Evolutionary conservation across 92 coral and sea anemone genomes (phyloP).

Genomic region (Palythoa caribaeorum): DNA sequence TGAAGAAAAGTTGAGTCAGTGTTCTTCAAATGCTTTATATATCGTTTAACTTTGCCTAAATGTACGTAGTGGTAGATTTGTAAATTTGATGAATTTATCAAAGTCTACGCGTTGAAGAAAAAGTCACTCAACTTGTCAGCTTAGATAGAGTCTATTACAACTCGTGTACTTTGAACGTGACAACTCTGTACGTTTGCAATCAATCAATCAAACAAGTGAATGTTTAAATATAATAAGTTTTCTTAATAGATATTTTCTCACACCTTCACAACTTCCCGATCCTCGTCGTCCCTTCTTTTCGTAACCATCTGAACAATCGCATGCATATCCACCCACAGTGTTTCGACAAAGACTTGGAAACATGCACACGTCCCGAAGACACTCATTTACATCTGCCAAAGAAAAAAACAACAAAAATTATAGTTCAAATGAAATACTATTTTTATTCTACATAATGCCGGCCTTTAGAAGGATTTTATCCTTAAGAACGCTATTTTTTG

Average conservation of each 20-base stretch:
- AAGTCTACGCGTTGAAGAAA: too few relatives aligned
- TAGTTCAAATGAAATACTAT: not conserved
- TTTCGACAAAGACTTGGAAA: conserved; percentile 97
- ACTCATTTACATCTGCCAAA: conserved; percentile 90
- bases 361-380: conserved; percentile 85
- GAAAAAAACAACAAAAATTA: not conserved
- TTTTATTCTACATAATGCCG: not conserved
- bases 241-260: not conserved
- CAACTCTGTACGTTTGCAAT: too few relatives aligned
- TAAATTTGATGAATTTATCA: too few relatives aligned
- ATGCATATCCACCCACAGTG: conserved; percentile 94
- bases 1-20: too few relatives aligned
- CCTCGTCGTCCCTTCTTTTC: conserved; percentile 78
- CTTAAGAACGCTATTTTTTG: not conserved
- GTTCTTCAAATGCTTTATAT: too few relatives aligned
- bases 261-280: conserved; percentile 88
- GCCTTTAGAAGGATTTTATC: not conserved
- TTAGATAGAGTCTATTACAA: too few relatives aligned
- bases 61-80: too few relatives aligned
- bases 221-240: too few relatives aligned
- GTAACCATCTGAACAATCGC: conserved; percentile 96
- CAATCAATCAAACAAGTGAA: too few relatives aligned
- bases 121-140: too few relatives aligned
- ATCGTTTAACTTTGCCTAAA: too few relatives aligned
- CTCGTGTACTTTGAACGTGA: too few relatives aligned